Base-by-base conservation (phyloP, 23 tunicate genomes). In the Styela clava region DNA sequence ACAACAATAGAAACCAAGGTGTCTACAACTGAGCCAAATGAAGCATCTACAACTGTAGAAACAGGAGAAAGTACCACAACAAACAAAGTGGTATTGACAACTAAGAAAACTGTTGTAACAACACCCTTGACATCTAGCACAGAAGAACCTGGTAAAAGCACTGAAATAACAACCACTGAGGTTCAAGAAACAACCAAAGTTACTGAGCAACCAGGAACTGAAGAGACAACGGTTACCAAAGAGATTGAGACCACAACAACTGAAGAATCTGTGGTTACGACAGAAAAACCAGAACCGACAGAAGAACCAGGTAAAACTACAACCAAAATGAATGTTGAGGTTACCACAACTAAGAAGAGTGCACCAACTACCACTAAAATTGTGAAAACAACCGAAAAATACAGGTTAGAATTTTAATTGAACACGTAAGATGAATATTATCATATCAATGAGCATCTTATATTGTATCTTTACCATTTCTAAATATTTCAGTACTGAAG, bases 201-300 rank as follows among this genome's bases (percentile, higher is more conserved):
- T 2, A 36, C 68, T 9, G 82, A 69, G 28, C 20, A 24, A 19
- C 97, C 90, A 28, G 85, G 81, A 35, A 79, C 88, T 7, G 86
- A 62, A 27, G 74, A 78, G 83, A 69, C 79, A 7, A 23, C 86
- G 2, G 44, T 80, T 9, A 26, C 82, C 23, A 79, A 68, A 37
- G 52, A 69, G 7, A 69, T 81, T 7, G 80, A 92, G 23, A 93
- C 98, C 27, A 81, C 89, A 64, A 88, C 79, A 1, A 68, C 78
- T n/a, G 84, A 84, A 24, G 87, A 62, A 72, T 35, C 35, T 56
- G 82, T 70, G 2, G 61, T 33, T 5, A 93, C 94, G 31, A 87
- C 94, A 12, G 74, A 74, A 28, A 74, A 19, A 26, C 70, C 73
- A 31, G 25, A 30, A 20, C 21, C 81, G 20, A 26, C 65, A 20